Conservation (phyloP, 1,140 invertebrate genomes). For the Stegodyphus mimosarum region DNA sequence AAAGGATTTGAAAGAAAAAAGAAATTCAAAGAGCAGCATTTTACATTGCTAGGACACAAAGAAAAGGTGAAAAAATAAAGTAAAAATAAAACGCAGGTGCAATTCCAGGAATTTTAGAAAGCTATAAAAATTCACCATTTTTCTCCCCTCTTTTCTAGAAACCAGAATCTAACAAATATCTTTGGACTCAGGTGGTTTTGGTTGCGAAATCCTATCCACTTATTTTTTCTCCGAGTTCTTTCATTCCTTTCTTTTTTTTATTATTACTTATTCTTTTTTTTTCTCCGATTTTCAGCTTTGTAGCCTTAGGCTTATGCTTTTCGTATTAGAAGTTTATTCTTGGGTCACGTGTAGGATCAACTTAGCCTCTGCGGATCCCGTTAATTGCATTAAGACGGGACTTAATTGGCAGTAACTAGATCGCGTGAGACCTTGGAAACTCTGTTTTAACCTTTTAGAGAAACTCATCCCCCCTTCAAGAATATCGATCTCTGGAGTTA, state of each 20-base stretch:
- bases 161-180: conserved; percentile 56
- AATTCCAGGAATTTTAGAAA: neutral
- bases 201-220: conserved; percentile 39
- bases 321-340: conserved; percentile 29
- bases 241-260: conserved; percentile 19
- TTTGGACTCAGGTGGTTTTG: neutral
- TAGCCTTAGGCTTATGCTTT: conserved; percentile 41
- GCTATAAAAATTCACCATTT: neutral
- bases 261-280: neutral
- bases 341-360: neutral
- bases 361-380: neutral
- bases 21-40: neutral
- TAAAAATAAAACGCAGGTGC: conserved; percentile 52
- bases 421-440: conserved; percentile 13
- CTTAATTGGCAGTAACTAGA: conserved; percentile 39
- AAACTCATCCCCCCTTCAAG: neutral
- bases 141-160: conserved; percentile 28
- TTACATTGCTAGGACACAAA: conserved; percentile 12
- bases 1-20: neutral
- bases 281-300: neutral
- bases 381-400: conserved; percentile 48
- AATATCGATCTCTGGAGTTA: no score
- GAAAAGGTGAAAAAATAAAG: neutral
- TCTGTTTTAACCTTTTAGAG: neutral
- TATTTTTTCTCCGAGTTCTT: conserved; percentile 37